Evolutionary conservation across 2,888 invertebrate genomes (phyloP), one percentile per base, ranked within the genome.

Genomic region (Zygothrica quintamaculata): DNA sequence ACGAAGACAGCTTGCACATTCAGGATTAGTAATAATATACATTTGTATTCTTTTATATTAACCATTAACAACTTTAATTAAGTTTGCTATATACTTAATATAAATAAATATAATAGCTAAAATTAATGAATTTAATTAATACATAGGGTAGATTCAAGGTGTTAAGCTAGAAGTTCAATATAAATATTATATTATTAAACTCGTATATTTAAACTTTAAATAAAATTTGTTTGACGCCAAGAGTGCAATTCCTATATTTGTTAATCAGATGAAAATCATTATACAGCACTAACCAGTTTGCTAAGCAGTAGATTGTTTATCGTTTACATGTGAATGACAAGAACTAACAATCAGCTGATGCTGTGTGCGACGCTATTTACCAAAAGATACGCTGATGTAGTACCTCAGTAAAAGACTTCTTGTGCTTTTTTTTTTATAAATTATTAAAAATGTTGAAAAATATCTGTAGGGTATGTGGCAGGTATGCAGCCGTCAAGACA

Each of bases 1-100:
- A 79, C 31, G 79, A 79, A 22, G 79, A 79, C 31, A 85, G 79
- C n/a, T 64, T 79, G 59, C 79, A 82, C 33, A 65, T 79, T 61
- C 79, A 85, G 47, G 77, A 77, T 53, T 74, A 73, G 64, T 22
- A 7, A 22, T 22, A 12, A 26, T 33, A 8, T 18, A n/a, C n/a
- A n/a, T n/a, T n/a, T n/a, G n/a, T 52, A 40, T 36, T 6, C 9
- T 40, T 33, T 25, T 60, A 22, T 22, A 44, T 46, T 56, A 40
- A 33, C 29, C 33, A 13, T 48, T n/a, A 16, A 43, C 6, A 29
- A 2, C 12, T n/a, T 12, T 11, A 47, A 66, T 48, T 62, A 71
- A 68, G 52, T 34, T 52, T 51, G 31, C 33, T n/a, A n/a, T n/a
- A n/a, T n/a, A n/a, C n/a, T 31, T 50, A 73, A 52, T 65, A 22